Evolutionary conservation across 1,140 invertebrate species (phyloP).

Genomic region (Harlomillsia oculata): DNA sequence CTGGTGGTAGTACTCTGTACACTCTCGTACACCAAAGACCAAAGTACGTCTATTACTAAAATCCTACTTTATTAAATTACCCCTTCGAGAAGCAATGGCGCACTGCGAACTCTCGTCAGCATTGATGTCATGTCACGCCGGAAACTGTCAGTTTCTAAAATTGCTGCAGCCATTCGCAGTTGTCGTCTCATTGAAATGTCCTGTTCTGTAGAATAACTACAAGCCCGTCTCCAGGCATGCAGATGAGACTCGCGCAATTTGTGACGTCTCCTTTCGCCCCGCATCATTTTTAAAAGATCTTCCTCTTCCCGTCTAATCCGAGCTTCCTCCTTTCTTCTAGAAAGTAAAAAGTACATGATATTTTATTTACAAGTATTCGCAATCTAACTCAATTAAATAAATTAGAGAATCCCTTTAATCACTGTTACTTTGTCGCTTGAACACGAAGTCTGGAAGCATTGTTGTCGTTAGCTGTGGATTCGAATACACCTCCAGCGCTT

Average conservation of each 20-base stretch:
- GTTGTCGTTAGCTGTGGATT: constrained; percentile 33
- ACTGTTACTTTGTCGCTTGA: constrained; percentile 29
- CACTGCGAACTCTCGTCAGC: constrained; percentile 22
- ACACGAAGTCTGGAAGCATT: constrained; percentile 28
- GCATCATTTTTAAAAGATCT: constrained; percentile 21
- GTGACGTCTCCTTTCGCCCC: constrained; percentile 18
- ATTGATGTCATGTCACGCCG: constrained; percentile 21
- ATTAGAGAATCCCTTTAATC: too few relatives aligned
- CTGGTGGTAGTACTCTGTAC: too few relatives aligned
- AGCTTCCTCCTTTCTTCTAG: constrained; percentile 22
- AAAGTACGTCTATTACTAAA: too few relatives aligned
- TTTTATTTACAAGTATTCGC: not conserved
- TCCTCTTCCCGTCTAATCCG: constrained; percentile 27
- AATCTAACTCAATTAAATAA: too few relatives aligned
- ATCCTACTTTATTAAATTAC: too few relatives aligned
- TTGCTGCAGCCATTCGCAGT: constrained; percentile 26
- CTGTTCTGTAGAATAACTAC: constrained; percentile 31
- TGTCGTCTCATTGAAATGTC: constrained; percentile 34
- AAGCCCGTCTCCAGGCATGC: constrained; percentile 26
- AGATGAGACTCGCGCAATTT: constrained; percentile 23
- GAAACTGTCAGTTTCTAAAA: constrained; percentile 28
- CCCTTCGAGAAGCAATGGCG: constrained; percentile 30
- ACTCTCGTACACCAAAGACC: too few relatives aligned
- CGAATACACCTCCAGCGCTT: constrained; percentile 21
- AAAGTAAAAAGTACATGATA: not conserved